Conservation (phyloP, 2,888 invertebrate species). For the Drosophila robusta region DNA sequence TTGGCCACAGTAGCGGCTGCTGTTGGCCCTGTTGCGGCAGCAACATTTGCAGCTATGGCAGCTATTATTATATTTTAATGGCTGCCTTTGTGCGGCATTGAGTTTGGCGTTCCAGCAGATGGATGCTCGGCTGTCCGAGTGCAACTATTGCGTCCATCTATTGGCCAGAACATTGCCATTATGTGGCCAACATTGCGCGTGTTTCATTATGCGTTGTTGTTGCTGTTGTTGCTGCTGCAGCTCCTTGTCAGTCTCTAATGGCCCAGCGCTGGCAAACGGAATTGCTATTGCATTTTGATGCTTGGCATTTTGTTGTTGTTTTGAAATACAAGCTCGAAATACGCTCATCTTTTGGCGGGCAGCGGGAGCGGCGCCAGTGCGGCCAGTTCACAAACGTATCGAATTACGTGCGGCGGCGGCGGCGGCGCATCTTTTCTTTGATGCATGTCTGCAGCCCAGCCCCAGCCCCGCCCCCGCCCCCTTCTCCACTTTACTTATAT, state of each 20-base stretch:
- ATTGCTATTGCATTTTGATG: slow-evolving; percentile 24
- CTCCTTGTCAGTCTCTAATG: slow-evolving; percentile 69
- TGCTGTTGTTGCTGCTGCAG: slow-evolving; percentile 17
- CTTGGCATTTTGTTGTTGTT: slow-evolving; percentile 26
- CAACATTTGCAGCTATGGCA: slow-evolving; percentile 52
- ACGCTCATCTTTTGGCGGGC: slow-evolving; percentile 38
- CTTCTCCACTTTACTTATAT: not conserved
- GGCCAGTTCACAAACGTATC: slow-evolving; percentile 61
- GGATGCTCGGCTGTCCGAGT: slow-evolving; percentile 33
- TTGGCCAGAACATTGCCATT: slow-evolving; percentile 66
- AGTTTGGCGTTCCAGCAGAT: slow-evolving; percentile 18
- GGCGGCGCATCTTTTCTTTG: slow-evolving; percentile 50
- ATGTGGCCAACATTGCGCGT: slow-evolving; percentile 63
- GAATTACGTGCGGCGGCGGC: slow-evolving; percentile 66
- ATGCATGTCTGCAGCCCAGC: slow-evolving; percentile 41
- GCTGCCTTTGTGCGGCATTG: slow-evolving; percentile 71
- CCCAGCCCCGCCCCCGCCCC: not conserved
- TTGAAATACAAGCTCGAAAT: slow-evolving; percentile 65
- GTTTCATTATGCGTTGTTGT: slow-evolving; percentile 70
- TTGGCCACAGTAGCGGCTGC: slow-evolving; percentile 62
- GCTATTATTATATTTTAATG: slow-evolving; percentile 81
- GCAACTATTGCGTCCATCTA: slow-evolving; percentile 39
- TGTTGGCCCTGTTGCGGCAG: slow-evolving; percentile 32
- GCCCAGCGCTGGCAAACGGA: slow-evolving; percentile 35
- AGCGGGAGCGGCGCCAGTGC: slow-evolving; percentile 68